Conservation (phyloP, 1,140 invertebrate species). For the Drosophila repletoides region DNA sequence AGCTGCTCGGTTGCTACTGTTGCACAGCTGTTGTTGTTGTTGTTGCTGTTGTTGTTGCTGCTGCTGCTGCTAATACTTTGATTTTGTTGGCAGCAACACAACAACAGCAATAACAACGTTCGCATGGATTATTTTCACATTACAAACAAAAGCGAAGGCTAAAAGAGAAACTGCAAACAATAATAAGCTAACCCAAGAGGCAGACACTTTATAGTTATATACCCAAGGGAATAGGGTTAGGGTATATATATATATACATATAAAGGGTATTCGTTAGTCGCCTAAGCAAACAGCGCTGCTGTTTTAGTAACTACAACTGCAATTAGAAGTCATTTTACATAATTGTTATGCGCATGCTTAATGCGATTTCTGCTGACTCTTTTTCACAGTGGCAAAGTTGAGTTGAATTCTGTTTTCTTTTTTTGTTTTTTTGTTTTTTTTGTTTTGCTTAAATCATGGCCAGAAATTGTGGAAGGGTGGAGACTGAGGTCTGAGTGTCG, state of each 20-base stretch:
- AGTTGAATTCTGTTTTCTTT: neutral
- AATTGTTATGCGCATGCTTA: conserved; percentile 51
- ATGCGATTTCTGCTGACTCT: conserved; percentile 4
- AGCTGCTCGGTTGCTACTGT: conserved; percentile 18
- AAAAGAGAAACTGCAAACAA: conserved; percentile 40
- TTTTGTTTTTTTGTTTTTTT: neutral
- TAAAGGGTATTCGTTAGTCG: conserved; percentile 1
- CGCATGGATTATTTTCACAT: conserved; percentile 73
- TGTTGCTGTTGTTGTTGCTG: conserved; percentile 11
- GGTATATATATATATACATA: too few relatives aligned
- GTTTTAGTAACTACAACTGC: neutral
- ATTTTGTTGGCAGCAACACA: conserved; percentile 58
- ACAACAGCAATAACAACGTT: conserved; percentile 55
- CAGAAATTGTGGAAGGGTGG: too few relatives aligned
- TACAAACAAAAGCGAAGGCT: conserved; percentile 63
- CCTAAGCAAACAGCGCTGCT: neutral
- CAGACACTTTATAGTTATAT: conserved; percentile 22
- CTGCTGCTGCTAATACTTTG: conserved; percentile 62
- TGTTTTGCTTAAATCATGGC: neutral
- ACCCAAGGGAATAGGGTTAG: neutral
- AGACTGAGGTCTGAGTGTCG: too few relatives aligned
- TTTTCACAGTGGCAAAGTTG: conserved; percentile 4
- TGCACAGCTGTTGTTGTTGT: conserved; percentile 14
- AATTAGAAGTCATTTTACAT: conserved; percentile 41
- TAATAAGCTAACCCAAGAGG: conserved; percentile 43